Evolutionary conservation across 2,888 invertebrate species (phyloP).

Genomic region (Hirtodrosophila cameraria): DNA sequence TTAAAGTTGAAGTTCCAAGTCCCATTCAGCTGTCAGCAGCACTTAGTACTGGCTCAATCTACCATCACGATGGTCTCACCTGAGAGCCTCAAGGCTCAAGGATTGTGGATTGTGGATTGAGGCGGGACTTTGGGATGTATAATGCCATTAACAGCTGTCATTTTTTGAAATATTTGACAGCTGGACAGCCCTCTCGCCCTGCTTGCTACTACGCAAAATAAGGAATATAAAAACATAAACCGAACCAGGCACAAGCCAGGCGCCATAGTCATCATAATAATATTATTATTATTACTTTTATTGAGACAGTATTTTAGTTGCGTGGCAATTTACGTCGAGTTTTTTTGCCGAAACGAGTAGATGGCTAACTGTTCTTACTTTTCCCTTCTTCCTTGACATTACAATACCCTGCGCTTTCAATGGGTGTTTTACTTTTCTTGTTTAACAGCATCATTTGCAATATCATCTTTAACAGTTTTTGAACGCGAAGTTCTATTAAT

Average conservation of each 20-base stretch:
- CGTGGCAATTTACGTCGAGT: slow-evolving; percentile 51
- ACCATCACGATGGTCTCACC: slow-evolving; percentile 40
- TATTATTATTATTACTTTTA: slow-evolving; percentile 42
- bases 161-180: slow-evolving; percentile 74
- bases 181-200: slow-evolving; percentile 31
- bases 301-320: slow-evolving; percentile 75
- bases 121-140: no score
- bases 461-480: no score
- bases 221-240: slow-evolving; percentile 12
- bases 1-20: background rate
- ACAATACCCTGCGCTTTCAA: no score
- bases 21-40: slow-evolving; percentile 38
- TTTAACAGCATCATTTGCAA: no score
- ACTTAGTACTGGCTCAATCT: slow-evolving; percentile 51
- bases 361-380: background rate
- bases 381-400: no score
- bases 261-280: slow-evolving; percentile 29
- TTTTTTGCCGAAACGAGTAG: slow-evolving; percentile 55
- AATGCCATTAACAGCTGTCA: slow-evolving; percentile 80
- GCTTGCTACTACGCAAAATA: background rate
- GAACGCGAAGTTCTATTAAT: no score
- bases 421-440: no score
- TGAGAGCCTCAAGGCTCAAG: background rate
- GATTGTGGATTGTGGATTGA: no score
- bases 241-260: slow-evolving; percentile 5